Percentiles rank a stretch among this genome's conserved stretches.
Evolutionary conservation across 2,797 vertebrate species (phyloP).

Genomic region (Falco naumanni): DNA sequence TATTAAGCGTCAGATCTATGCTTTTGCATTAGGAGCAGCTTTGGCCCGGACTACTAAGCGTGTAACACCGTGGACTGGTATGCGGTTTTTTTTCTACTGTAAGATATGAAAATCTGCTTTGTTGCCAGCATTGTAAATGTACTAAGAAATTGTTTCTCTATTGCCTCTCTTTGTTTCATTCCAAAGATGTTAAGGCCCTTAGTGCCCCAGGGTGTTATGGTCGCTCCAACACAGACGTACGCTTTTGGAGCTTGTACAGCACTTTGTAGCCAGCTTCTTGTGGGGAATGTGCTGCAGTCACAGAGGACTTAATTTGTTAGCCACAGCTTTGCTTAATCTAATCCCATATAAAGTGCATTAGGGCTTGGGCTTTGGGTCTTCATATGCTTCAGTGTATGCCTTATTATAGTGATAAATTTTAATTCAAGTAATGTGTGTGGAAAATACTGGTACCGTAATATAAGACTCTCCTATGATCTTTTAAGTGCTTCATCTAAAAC

Average conservation of each 20-base stretch:
- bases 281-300: neutral
- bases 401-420: neutral
- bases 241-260: neutral
- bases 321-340: slow-evolving; percentile 29
- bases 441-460: neutral
- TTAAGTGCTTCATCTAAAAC: neutral
- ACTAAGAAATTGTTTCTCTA: neutral
- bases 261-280: neutral
- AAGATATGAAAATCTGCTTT: neutral
- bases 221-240: neutral
- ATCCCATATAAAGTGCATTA: slow-evolving; percentile 17
- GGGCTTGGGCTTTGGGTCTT: slow-evolving; percentile 26
- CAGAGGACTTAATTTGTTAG: neutral
- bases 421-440: neutral
- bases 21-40: neutral
- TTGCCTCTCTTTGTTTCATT: neutral
- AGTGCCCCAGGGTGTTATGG: neutral
- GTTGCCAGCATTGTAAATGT: neutral
- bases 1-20: neutral
- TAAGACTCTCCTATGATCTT: neutral
- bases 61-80: neutral
- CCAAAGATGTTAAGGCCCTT: neutral
- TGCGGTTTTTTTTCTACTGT: neutral
- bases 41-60: neutral
- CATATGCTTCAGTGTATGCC: neutral